phyloP scores from a whole-genome alignment of 2,797 vertebrate species.

The Tokudaia tokunoshimensis region DNA sequence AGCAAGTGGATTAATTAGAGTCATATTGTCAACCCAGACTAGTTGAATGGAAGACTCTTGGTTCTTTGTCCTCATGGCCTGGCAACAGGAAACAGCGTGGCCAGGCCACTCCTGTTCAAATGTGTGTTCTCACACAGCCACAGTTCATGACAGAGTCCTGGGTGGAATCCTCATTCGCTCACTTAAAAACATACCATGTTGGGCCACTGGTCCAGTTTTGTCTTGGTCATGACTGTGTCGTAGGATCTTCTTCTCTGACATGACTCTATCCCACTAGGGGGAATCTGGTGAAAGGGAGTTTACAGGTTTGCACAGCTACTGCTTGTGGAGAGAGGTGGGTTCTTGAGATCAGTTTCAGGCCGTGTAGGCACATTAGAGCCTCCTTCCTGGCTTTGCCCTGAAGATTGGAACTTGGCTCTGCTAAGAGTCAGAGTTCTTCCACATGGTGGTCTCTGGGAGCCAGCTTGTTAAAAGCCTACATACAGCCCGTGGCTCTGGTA shows the following conservation, averaged over 20 bases:
- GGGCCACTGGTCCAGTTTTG: background rate
- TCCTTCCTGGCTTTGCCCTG: background rate
- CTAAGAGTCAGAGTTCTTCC: background rate
- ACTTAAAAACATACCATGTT: background rate
- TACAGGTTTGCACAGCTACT: background rate
- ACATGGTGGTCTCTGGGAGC: background rate
- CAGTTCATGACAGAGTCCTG: background rate
- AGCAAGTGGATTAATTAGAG: background rate
- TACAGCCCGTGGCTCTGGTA: background rate
- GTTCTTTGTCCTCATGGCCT: background rate
- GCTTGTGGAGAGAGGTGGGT: background rate
- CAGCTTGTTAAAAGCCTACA: background rate
- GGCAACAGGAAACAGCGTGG: background rate
- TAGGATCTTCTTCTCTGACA: background rate
- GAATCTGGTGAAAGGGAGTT: background rate
- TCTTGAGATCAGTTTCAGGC: background rate
- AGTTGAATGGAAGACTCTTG: background rate
- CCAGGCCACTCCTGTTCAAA: background rate
- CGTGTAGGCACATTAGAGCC: background rate
- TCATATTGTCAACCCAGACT: background rate
- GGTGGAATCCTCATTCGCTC: background rate
- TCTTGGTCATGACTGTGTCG: background rate
- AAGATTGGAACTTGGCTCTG: constrained; percentile 35
- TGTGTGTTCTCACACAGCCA: background rate
- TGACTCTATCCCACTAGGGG: background rate